These are phyloP conservation scores for Cosmia pyralina DNA, from an alignment of 2,888 invertebrate genomes.

Conservation along the genomic window DNA sequence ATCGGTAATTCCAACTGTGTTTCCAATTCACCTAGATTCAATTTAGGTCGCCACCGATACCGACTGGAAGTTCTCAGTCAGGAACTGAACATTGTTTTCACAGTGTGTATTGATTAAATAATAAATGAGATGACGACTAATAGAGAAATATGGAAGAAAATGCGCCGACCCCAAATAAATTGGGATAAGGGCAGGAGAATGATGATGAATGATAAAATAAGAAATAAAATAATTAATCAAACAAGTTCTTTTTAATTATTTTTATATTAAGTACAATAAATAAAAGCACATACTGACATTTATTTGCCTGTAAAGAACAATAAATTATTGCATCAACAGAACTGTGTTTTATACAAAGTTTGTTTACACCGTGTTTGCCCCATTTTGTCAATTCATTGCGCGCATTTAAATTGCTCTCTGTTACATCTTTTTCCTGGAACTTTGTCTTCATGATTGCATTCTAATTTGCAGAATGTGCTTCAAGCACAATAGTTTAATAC, in stretches of 20 bases:
- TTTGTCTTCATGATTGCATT: neutral
- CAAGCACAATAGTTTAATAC: neutral
- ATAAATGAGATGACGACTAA: too few species aligned
- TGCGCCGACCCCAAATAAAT: too few species aligned
- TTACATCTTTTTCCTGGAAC: neutral
- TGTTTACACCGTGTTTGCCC: neutral
- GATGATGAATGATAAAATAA: too few species aligned
- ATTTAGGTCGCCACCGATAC: slow-evolving; percentile 25
- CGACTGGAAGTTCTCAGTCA: neutral
- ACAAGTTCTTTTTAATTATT: neutral
- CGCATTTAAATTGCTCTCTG: neutral
- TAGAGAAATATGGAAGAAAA: too few species aligned
- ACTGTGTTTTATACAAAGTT: neutral
- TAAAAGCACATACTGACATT: neutral
- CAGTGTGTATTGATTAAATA: neutral
- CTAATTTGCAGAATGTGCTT: neutral
- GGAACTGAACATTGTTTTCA: neutral
- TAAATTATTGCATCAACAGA: slow-evolving; percentile 1
- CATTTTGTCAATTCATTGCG: neutral
- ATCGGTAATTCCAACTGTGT: slow-evolving; percentile 1
- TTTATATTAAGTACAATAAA: slow-evolving; percentile 28
- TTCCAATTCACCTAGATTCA: slow-evolving; percentile 27
- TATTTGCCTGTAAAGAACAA: neutral
- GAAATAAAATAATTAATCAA: neutral
- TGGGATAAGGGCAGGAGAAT: too few species aligned